Base-by-base conservation (phyloP, 2,113 vertebrate genomes). In the Calypte anna region DNA sequence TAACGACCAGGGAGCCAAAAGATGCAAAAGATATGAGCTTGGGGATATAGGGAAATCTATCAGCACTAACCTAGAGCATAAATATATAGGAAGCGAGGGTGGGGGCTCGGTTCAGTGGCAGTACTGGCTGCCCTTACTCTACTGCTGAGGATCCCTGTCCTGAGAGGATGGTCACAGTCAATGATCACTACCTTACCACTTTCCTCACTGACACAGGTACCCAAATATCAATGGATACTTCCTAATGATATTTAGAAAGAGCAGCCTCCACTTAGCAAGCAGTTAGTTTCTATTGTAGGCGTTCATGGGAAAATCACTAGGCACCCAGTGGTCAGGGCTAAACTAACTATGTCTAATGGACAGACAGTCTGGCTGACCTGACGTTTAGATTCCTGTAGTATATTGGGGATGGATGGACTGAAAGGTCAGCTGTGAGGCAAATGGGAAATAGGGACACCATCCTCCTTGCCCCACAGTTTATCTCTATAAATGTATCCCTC, bases 301-400 rank as follows among this genome's bases (percentile, higher is more conserved):
- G 1, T 54, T 76, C 59, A 82, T 38, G 38, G 82, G 66, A 91
- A 70, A 82, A 70, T 43, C 75, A 87, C 74, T 80, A 58, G 46
- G 24, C 64, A 46, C 61, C 24, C 70, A 30, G 48, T 64, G 67
- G 43, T 76, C 67, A 90, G 88, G 74, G 50, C 43, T 83, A 81
- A 95, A 67, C n/a, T 69, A 51, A 54, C 87, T 72, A 74, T 79
- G 44, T 48, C 73, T 82, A 59, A 75, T 10, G 48, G 61, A 70
- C 27, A 89, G 73, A 54, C 30, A 77, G 36, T 70, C 61, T 4
- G 16, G 43, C 53, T 44, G 67, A 68, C 50, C 40, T 91, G 48
- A 61, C 62, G 64, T 84, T 75, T 33, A 53, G 43, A 43, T 75
- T 43, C 40, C 50, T 1, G 1, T 77, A 86, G 67, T 66, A 53